A percentile compares a stretch with the other conserved stretches of the same genome.
Evolutionary conservation across 2,888 invertebrate genomes (phyloP).

Genomic region (Aricia artaxerxes): DNA sequence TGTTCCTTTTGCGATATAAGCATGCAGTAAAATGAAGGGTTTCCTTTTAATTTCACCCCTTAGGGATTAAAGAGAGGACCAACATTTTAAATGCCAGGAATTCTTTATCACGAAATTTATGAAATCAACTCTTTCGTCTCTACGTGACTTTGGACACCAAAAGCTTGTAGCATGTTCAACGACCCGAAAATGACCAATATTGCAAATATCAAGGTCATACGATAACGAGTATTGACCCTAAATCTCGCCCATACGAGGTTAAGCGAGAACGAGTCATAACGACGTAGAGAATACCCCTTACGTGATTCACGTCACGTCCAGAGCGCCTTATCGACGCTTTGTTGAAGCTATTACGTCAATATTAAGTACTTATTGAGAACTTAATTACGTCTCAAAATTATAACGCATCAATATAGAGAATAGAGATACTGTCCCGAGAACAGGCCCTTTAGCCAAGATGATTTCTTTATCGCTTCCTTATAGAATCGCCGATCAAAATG

Average conservation of each 20-base stretch:
- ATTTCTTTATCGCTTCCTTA: no score
- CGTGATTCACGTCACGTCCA: background rate
- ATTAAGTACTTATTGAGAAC: background rate
- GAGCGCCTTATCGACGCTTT: background rate
- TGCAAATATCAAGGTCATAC: background rate
- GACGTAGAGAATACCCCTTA: background rate
- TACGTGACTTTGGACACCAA: background rate
- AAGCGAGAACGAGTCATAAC: background rate
- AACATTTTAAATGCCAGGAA: no score
- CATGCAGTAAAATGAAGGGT: background rate
- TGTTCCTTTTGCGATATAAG: no score
- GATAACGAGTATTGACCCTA: background rate
- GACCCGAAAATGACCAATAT: background rate
- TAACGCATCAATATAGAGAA: background rate
- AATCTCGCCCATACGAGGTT: background rate
- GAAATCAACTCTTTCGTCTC: background rate
- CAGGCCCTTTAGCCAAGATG: no score
- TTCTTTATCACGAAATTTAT: background rate
- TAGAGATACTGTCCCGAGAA: background rate
- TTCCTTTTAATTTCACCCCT: background rate
- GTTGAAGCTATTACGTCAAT: background rate
- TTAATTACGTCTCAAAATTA: slow-evolving; percentile 6
- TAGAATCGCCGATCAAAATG: no score
- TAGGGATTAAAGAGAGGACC: no score
- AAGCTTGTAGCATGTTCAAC: background rate